Percentiles rank a stretch among this genome's conserved stretches.
Conservation (phyloP, 2,888 invertebrate genomes). For the Stenurella melanura region DNA sequence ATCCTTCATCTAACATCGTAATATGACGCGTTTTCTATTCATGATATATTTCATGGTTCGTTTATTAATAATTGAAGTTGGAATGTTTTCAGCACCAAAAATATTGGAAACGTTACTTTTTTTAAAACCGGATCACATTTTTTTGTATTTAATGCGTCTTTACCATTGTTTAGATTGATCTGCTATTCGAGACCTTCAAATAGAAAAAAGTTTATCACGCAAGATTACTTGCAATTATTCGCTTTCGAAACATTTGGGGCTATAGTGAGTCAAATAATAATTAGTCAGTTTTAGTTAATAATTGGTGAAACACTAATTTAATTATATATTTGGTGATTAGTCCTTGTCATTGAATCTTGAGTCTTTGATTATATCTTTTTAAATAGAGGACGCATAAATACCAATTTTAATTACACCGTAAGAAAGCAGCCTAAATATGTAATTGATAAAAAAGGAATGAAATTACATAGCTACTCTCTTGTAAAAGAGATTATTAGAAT, state of each 20-base stretch:
- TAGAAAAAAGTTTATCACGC: conserved; percentile 36
- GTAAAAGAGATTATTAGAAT: background rate
- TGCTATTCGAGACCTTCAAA: conserved; percentile 33
- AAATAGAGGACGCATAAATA: background rate
- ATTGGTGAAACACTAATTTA: conserved; percentile 32
- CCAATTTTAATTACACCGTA: background rate
- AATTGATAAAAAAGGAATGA: background rate
- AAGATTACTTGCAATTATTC: conserved; percentile 37
- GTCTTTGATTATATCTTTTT: conserved; percentile 13
- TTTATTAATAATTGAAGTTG: background rate
- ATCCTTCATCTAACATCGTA: too few species aligned
- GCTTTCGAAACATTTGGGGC: conserved; percentile 38
- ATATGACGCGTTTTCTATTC: background rate
- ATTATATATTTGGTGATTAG: conserved; percentile 25
- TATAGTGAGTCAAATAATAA: conserved; percentile 21
- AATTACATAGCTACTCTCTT: background rate
- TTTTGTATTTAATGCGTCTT: conserved; percentile 25
- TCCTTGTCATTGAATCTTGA: conserved; percentile 16
- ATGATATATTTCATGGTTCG: background rate
- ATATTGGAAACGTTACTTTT: conserved; percentile 16
- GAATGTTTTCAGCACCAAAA: background rate
- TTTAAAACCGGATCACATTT: conserved; percentile 29
- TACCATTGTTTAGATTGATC: conserved; percentile 27
- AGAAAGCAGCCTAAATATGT: background rate
- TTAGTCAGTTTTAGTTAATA: conserved; percentile 24